These are phyloP conservation scores for Monodelphis domestica DNA, from an alignment of 2,797 vertebrate species.

Conservation along the genomic window DNA sequence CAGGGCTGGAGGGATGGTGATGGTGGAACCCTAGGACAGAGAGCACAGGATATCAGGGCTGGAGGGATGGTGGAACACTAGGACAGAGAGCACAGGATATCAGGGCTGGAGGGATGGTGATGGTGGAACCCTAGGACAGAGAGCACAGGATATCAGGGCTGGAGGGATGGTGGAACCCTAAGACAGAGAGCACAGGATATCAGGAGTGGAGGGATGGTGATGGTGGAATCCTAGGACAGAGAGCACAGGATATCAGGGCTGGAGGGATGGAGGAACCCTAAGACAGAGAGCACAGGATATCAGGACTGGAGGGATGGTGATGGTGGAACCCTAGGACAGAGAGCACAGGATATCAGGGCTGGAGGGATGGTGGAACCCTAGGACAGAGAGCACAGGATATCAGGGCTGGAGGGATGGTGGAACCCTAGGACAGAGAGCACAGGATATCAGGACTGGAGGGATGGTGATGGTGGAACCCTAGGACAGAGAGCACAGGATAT, in stretches of 20 bases:
- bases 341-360: neutral
- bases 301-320: too few relatives aligned
- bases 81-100: neutral
- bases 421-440: neutral
- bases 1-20: too few relatives aligned
- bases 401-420: too few relatives aligned
- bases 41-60: neutral
- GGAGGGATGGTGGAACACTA: neutral
- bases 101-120: too few relatives aligned
- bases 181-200: neutral
- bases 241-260: neutral
- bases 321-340: neutral
- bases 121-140: neutral
- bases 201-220: neutral
- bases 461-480: neutral
- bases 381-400: neutral
- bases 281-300: neutral
- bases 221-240: neutral
- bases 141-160: too few relatives aligned
- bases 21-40: neutral
- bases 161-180: neutral
- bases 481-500: neutral
- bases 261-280: too few relatives aligned
- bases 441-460: neutral
- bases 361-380: neutral